Conservation (phyloP, 2,888 invertebrate genomes). For the Fragum fragum region DNA sequence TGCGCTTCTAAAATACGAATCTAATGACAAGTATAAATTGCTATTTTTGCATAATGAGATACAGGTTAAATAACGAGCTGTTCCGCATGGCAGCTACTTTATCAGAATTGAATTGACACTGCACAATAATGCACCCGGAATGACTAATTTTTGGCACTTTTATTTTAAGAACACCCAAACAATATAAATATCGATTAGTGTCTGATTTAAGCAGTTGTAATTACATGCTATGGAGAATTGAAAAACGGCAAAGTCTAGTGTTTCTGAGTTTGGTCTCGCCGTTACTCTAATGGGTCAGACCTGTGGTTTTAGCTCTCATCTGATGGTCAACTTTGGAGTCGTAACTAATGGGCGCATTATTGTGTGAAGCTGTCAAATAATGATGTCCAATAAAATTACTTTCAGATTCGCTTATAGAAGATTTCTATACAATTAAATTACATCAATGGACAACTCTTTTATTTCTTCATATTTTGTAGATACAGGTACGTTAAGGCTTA, state of each 20-base stretch:
- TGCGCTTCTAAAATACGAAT: constrained; percentile 23
- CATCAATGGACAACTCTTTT: too few species aligned
- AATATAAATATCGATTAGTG: constrained; percentile 58
- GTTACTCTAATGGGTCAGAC: constrained; percentile 12
- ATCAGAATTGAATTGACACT: constrained; percentile 55
- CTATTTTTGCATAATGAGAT: constrained; percentile 32
- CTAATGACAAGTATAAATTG: constrained; percentile 20
- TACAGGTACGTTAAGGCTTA: too few species aligned
- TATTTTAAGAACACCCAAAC: constrained; percentile 67
- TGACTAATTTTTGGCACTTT: constrained; percentile 59
- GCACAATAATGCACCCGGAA: constrained; percentile 48
- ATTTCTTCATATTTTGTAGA: too few species aligned
- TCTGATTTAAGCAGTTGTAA: constrained; percentile 46
- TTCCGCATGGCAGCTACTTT: constrained; percentile 47
- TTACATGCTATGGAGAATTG: constrained; percentile 44
- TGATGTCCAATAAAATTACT: too few species aligned
- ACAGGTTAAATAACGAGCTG: constrained; percentile 19
- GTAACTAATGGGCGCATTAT: too few species aligned
- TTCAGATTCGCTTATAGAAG: too few species aligned
- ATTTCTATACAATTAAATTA: too few species aligned
- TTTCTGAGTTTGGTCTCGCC: constrained; percentile 9
- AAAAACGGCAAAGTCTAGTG: constrained; percentile 21
- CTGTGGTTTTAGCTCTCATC: background rate
- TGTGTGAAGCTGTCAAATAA: too few species aligned
- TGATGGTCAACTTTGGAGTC: constrained; percentile 6